phyloP scores from a whole-genome alignment of 2,797 vertebrate species.

The Carduelis carduelis region DNA sequence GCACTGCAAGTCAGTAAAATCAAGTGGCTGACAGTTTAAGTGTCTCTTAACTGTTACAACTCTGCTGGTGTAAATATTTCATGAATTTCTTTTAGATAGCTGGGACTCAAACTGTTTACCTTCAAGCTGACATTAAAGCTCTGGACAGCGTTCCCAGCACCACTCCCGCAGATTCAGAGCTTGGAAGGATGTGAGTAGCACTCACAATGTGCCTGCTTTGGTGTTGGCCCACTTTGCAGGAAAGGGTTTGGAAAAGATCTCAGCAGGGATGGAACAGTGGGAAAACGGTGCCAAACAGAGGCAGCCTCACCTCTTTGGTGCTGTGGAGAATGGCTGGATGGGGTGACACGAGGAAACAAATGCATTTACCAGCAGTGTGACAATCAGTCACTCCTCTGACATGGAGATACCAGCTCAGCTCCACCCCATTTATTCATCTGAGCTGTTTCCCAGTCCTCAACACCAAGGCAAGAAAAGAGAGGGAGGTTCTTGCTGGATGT shows the following conservation, averaged over 20 bases:
- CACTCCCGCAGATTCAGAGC: neutral
- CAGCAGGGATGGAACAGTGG: neutral
- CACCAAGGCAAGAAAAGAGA: neutral
- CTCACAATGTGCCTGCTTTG: fast-evolving
- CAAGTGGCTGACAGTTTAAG: slow-evolving; percentile 66
- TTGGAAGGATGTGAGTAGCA: neutral
- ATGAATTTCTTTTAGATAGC: neutral
- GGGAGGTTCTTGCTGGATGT: neutral
- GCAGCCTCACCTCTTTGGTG: neutral
- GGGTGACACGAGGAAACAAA: neutral
- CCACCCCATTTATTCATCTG: neutral
- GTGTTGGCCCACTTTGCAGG: fast-evolving
- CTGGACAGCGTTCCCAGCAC: neutral
- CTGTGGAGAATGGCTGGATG: neutral
- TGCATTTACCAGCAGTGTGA: neutral
- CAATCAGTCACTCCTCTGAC: neutral
- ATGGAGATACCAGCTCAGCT: neutral
- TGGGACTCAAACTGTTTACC: neutral
- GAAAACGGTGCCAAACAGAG: neutral
- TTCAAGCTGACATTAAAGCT: neutral
- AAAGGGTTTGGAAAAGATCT: neutral
- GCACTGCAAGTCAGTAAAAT: slow-evolving; percentile 58
- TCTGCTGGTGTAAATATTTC: slow-evolving; percentile 8
- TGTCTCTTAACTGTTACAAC: slow-evolving; percentile 56
- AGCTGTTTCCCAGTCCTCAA: neutral